Percentiles rank a stretch among this genome's conserved stretches.
These are phyloP conservation scores for Molorchus minor DNA, from an alignment of 2,888 invertebrate genomes.

Conservation along the genomic window DNA sequence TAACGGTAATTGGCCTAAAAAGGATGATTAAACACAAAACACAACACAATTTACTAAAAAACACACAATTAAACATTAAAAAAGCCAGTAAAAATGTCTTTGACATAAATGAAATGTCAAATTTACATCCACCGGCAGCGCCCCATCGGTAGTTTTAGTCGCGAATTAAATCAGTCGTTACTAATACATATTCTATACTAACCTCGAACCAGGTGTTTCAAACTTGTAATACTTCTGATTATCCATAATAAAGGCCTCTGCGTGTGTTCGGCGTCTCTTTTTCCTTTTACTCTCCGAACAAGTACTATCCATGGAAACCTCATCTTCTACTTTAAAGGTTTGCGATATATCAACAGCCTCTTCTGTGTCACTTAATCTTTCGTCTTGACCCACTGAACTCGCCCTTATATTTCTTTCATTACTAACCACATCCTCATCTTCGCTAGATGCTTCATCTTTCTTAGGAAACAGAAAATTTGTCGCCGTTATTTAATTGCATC, in stretches of 20 bases:
- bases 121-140: too few relatives aligned
- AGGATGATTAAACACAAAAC: too few relatives aligned
- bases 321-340: constrained; percentile 51
- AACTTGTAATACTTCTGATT: constrained; percentile 69
- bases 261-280: constrained; percentile 65
- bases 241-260: constrained; percentile 68
- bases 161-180: too few relatives aligned
- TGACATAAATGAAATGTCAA: too few relatives aligned
- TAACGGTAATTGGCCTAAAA: too few relatives aligned
- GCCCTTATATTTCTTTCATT: constrained; percentile 62
- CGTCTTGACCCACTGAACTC: constrained; percentile 31
- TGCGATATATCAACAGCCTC: constrained; percentile 30
- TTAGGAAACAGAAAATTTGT: constrained; percentile 88
- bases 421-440: constrained; percentile 66
- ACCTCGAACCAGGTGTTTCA: constrained; percentile 64
- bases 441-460: constrained; percentile 64
- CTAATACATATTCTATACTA: constrained; percentile 35
- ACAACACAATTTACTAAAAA: too few relatives aligned
- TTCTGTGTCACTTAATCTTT: constrained; percentile 44
- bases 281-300: constrained; percentile 50
- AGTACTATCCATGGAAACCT: constrained; percentile 55
- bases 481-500: constrained; percentile 81
- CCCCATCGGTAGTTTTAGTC: too few relatives aligned
- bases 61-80: too few relatives aligned
- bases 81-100: too few relatives aligned